Percentiles rank a stretch among this genome's conserved stretches.
These are phyloP conservation scores for Harpalus rufipes DNA, from an alignment of 2,888 invertebrate genomes.

Conservation along the genomic window DNA sequence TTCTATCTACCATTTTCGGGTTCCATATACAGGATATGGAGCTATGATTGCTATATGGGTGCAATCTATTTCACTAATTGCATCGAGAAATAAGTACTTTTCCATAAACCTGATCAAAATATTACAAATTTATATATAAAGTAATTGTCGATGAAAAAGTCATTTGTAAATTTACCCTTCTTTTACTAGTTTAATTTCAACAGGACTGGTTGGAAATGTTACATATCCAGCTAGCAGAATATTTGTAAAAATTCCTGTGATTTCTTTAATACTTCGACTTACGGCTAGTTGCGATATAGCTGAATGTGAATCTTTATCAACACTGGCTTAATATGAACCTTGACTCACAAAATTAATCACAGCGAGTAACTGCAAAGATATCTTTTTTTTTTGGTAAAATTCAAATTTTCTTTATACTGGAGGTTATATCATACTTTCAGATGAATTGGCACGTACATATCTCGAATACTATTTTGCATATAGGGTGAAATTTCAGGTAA, in stretches of 20 bases:
- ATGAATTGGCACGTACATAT: not conserved
- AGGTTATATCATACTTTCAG: slow-evolving; percentile 1
- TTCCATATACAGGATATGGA: no score
- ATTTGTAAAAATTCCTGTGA: slow-evolving; percentile 46
- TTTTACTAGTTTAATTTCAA: slow-evolving; percentile 13
- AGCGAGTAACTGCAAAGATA: not conserved
- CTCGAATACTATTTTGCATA: not conserved
- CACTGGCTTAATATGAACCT: slow-evolving; percentile 41
- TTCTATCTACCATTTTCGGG: no score
- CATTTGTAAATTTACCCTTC: not conserved
- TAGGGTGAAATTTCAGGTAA: slow-evolving; percentile 2
- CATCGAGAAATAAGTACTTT: slow-evolving; percentile 43
- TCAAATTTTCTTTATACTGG: not conserved
- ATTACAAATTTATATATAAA: no score
- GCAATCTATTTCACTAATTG: slow-evolving; percentile 49
- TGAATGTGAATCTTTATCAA: slow-evolving; percentile 53
- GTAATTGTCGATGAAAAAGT: not conserved
- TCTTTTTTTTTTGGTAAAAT: not conserved
- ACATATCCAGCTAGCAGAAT: slow-evolving; percentile 43
- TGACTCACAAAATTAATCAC: slow-evolving; percentile 7
- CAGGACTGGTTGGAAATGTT: slow-evolving; percentile 30
- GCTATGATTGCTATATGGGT: slow-evolving; percentile 59
- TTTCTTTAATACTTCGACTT: slow-evolving; percentile 9
- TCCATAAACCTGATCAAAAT: slow-evolving; percentile 25
- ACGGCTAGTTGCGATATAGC: slow-evolving; percentile 51